phyloP scores from a whole-genome alignment of 2,888 invertebrate genomes.

The Metopia argyrocephala region DNA sequence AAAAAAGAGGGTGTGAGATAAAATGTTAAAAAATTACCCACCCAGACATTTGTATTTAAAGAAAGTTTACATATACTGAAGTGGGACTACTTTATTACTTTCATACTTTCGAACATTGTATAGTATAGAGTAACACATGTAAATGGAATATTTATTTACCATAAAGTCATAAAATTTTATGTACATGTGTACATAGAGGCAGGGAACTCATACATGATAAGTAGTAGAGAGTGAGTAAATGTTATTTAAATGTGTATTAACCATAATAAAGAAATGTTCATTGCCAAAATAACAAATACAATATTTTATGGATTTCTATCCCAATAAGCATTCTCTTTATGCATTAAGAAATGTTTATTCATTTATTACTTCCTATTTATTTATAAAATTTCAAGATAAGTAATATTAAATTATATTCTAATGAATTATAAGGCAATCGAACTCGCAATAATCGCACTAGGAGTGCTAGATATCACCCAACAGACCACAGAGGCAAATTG shows the following conservation, averaged over 20 bases:
- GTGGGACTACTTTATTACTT: not conserved
- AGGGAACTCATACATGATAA: too few relatives aligned
- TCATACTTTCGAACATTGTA: too few relatives aligned
- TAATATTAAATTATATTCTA: too few relatives aligned
- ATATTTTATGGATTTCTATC: conserved; percentile 7
- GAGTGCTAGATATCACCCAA: too few relatives aligned
- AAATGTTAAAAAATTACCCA: conserved; percentile 28
- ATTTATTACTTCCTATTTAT: not conserved
- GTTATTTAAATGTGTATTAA: conserved; percentile 1
- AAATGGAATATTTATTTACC: conserved; percentile 36
- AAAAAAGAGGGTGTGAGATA: not conserved
- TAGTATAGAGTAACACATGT: not conserved
- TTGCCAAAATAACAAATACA: conserved; percentile 48
- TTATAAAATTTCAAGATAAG: not conserved
- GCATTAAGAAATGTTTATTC: too few relatives aligned
- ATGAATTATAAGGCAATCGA: too few relatives aligned
- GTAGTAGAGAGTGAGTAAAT: not conserved
- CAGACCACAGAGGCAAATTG: too few relatives aligned
- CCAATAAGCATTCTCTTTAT: not conserved
- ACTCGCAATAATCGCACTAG: too few relatives aligned
- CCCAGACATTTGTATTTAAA: conserved; percentile 14
- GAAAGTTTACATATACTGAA: conserved; percentile 22
- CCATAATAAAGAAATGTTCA: conserved; percentile 29
- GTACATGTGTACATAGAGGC: not conserved
- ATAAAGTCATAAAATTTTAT: conserved; percentile 53